Percentiles rank a stretch among this genome's conserved stretches.
phyloP scores from a whole-genome alignment of 1,140 invertebrate genomes.

The Ephestia elutella region DNA sequence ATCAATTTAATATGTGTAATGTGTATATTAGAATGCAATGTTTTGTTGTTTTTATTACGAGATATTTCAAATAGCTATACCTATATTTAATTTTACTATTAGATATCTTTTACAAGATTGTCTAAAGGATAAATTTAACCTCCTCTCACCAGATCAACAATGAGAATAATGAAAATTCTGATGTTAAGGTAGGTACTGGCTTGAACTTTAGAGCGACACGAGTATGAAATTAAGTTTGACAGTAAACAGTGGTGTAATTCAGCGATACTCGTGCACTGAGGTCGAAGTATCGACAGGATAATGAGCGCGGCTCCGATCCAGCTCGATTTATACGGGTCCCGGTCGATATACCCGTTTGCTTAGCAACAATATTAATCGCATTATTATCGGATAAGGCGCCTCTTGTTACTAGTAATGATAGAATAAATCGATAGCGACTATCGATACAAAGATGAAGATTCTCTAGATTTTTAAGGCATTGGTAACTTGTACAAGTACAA shows the following conservation, averaged over 20 bases:
- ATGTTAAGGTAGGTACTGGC: not conserved
- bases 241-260: slow-evolving; percentile 68
- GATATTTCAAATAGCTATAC: no score
- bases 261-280: slow-evolving; percentile 68
- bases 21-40: no score
- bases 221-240: slow-evolving; percentile 67
- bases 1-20: no score
- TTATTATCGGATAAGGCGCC: slow-evolving; percentile 31
- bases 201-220: slow-evolving; percentile 61
- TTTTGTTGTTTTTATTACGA: no score
- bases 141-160: no score
- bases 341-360: slow-evolving; percentile 40
- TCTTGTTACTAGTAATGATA: slow-evolving; percentile 8
- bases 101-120: no score
- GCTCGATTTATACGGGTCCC: slow-evolving; percentile 41
- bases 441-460: not conserved
- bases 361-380: slow-evolving; percentile 47
- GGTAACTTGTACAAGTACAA: no score
- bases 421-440: not conserved
- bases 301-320: slow-evolving; percentile 39
- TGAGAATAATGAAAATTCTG: no score
- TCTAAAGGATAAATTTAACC: no score
- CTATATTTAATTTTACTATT: no score
- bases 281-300: slow-evolving; percentile 67
- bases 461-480: not conserved